Base-by-base conservation (phyloP, 2,797 vertebrate genomes). In the Lacerta agilis region DNA sequence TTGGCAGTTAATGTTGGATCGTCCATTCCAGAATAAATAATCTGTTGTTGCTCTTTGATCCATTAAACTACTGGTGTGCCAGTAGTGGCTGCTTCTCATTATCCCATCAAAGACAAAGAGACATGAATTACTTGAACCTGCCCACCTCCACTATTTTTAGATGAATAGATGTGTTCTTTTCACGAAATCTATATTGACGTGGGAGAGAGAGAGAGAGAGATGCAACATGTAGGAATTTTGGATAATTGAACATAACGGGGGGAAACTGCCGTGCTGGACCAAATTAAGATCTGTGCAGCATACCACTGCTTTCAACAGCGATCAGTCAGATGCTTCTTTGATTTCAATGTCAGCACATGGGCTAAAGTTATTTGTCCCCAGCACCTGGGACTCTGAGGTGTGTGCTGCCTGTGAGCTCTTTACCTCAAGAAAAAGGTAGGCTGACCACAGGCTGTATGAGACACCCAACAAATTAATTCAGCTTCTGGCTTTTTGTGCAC, bases 41-140 rank as follows among this genome's bases (percentile, higher is more conserved):
- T 5, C 11, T 73, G 36, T 66, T 43, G 82, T 55, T 83, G 45
- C 33, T 72, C 20, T 83, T 55, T 83, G 45, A 83, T 55, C 82
- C 20, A 25, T 33, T 69, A 36, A 72, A 71, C 4, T 71, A 33
- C 29, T n/a, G 29, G 17, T 73, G 8, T 36, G 45, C 33, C n/a
- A 83, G 5, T 83, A 38, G 1, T 33, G 45, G 43, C 45, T 72
- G 67, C 69, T 83, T 72, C 82, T 83, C 45, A 73, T 83, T 73
- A 83, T 83, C 69, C n/a, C n/a, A 36, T 71, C 43, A 83, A 83
- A 83, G 82, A 55, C 49, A 55, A 72, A 69, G 36, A 71, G 43
- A 49, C 33, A 45, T 73, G 69, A 75, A 58, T 84, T 73, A n/a
- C 49, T 84, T 61, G 33, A 84, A 13, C n/a, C n/a, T 73, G 49